These are phyloP conservation scores for Protophormia terraenovae DNA, from an alignment of 2,888 invertebrate genomes.

Conservation along the genomic window DNA sequence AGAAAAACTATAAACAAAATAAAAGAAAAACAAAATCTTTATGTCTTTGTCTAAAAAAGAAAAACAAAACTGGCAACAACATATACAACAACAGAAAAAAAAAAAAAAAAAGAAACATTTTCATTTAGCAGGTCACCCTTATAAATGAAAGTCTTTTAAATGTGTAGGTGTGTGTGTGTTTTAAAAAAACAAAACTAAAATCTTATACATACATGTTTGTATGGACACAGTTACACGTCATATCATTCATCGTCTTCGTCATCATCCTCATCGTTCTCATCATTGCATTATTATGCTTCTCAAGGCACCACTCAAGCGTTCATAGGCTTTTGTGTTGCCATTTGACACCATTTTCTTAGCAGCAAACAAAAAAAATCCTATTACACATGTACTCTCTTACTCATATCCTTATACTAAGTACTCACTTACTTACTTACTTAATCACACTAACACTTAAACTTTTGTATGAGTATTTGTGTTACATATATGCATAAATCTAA, in stretches of 20 bases:
- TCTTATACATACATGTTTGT: background rate
- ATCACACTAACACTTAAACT: background rate
- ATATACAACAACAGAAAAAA: background rate
- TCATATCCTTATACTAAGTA: slow-evolving; percentile 20
- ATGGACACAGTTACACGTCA: slow-evolving; percentile 34
- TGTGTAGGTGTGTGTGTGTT: background rate
- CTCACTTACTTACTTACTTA: slow-evolving; percentile 21
- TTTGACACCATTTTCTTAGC: slow-evolving; percentile 67
- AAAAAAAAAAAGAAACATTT: slow-evolving; percentile 4
- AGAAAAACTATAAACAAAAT: background rate
- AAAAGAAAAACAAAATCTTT: background rate
- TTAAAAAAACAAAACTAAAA: slow-evolving; percentile 23
- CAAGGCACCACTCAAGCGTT: slow-evolving; percentile 67
- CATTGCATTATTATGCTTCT: slow-evolving; percentile 54
- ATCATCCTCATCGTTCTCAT: slow-evolving; percentile 36
- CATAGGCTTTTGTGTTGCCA: slow-evolving; percentile 66
- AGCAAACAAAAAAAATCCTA: slow-evolving; percentile 46
- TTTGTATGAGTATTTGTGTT: background rate
- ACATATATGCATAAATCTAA: background rate
- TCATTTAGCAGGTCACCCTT: slow-evolving; percentile 56
- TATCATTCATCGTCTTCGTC: slow-evolving; percentile 23
- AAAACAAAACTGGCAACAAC: background rate
- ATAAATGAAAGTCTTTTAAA: background rate
- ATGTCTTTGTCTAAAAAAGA: slow-evolving; percentile 2
- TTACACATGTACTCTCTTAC: slow-evolving; percentile 40